Percentiles rank a stretch among this genome's conserved stretches.
Conservation (phyloP, 2,797 vertebrate species). For the Chromobotia macracanthus region DNA sequence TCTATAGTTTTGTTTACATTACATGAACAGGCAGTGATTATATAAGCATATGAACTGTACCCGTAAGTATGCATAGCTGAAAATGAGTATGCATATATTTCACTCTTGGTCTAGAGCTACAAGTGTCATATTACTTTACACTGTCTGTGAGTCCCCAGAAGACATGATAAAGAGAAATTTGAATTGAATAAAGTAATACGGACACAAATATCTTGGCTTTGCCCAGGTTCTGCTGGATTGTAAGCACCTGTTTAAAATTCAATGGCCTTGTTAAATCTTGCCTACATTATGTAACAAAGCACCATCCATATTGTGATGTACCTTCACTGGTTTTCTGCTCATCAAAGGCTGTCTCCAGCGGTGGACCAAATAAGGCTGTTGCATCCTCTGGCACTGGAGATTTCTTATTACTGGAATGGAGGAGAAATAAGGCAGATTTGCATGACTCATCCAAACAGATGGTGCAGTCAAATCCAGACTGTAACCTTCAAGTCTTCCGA, state of each 20-base stretch:
- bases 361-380: constrained; percentile 89
- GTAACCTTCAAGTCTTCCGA: not conserved
- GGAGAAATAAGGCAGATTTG: constrained; percentile 23
- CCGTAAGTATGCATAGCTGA: not conserved
- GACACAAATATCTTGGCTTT: constrained; percentile 29
- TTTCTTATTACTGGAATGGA: constrained; percentile 74
- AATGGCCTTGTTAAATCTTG: not conserved
- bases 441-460: constrained; percentile 33
- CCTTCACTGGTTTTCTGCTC: constrained; percentile 87
- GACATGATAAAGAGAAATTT: constrained; percentile 20
- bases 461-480: constrained; percentile 17
- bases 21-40: not conserved
- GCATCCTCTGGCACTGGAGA: constrained; percentile 79
- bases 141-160: not conserved
- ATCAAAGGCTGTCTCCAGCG: constrained; percentile 90
- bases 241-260: constrained; percentile 15
- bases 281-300: not conserved
- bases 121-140: constrained; percentile 8
- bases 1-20: not conserved
- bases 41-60: not conserved
- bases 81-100: not conserved
- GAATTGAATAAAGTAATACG: constrained; percentile 19
- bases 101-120: not conserved
- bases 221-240: constrained; percentile 1
- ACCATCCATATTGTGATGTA: constrained; percentile 61